These are phyloP conservation scores for Rafetus swinhoei DNA, from an alignment of 2,113 vertebrate species.

Conservation along the genomic window DNA sequence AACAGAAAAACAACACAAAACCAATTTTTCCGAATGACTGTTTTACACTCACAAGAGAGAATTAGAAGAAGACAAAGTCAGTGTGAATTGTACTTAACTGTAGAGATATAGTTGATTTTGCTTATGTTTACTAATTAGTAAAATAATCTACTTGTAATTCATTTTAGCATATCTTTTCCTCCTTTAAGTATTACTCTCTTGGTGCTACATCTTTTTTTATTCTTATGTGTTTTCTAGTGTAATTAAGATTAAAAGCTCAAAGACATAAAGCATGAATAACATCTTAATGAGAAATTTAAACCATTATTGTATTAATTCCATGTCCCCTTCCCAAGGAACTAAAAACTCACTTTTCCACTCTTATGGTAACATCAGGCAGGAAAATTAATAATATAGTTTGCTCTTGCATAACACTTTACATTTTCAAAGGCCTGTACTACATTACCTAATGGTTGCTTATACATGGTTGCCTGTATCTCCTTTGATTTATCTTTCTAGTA, in stretches of 20 bases:
- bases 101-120: not conserved
- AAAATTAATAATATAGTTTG: not conserved
- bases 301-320: not conserved
- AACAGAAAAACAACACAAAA: not conserved
- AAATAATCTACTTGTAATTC: not conserved
- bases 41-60: not conserved
- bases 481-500: conserved; percentile 25
- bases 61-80: not conserved
- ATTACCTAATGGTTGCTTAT: not conserved
- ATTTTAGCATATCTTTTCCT: not conserved
- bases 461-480: not conserved
- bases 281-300: conserved; percentile 16
- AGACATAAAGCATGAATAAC: not conserved
- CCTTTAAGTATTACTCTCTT: not conserved
- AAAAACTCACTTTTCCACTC: not conserved
- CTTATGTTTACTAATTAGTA: conserved; percentile 11
- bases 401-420: not conserved
- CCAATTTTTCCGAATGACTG: not conserved
- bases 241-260: not conserved
- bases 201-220: not conserved
- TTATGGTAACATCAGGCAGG: not conserved
- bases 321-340: not conserved
- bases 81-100: not conserved
- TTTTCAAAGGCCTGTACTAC: not conserved
- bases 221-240: not conserved